Evolutionary conservation across 2,113 vertebrate genomes (phyloP).

Genomic region (Oxyruncus cristatus): DNA sequence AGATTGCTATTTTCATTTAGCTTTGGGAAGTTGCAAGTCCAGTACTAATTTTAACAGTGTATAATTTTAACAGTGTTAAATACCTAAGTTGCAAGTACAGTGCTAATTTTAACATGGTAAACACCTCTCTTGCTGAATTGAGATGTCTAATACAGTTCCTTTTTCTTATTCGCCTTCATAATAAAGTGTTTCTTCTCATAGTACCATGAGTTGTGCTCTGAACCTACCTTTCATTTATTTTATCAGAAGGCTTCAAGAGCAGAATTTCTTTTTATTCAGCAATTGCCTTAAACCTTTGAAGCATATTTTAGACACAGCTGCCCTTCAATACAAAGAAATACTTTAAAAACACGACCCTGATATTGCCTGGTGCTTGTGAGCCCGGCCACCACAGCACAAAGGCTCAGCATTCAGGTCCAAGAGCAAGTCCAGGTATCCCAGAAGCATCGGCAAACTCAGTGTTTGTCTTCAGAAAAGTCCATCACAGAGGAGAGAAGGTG

Average conservation of each 20-base stretch:
- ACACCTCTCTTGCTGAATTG: slow-evolving; percentile 17
- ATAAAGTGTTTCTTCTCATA: slow-evolving; percentile 12
- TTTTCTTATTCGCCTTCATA: slow-evolving; percentile 30
- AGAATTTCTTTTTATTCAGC: not conserved
- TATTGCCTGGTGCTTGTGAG: not conserved
- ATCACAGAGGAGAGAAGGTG: not conserved
- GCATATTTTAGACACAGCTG: not conserved
- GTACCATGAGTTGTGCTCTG: not conserved
- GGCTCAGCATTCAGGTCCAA: not conserved
- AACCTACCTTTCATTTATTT: not conserved
- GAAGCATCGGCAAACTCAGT: not conserved
- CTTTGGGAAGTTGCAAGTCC: not conserved
- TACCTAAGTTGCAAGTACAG: not conserved
- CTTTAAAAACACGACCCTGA: not conserved
- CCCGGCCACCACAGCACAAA: not conserved
- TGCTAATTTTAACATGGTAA: slow-evolving; percentile 59
- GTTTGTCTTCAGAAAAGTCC: not conserved
- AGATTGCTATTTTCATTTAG: slow-evolving; percentile 38
- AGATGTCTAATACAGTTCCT: slow-evolving; percentile 16
- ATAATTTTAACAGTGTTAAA: slow-evolving; percentile 57
- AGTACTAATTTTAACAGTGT: slow-evolving; percentile 51
- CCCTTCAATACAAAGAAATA: not conserved
- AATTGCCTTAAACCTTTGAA: not conserved
- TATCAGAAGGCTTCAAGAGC: not conserved
- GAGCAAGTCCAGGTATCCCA: not conserved